phyloP scores from a whole-genome alignment of 1,140 invertebrate species.

The Drosophila simulans region DNA sequence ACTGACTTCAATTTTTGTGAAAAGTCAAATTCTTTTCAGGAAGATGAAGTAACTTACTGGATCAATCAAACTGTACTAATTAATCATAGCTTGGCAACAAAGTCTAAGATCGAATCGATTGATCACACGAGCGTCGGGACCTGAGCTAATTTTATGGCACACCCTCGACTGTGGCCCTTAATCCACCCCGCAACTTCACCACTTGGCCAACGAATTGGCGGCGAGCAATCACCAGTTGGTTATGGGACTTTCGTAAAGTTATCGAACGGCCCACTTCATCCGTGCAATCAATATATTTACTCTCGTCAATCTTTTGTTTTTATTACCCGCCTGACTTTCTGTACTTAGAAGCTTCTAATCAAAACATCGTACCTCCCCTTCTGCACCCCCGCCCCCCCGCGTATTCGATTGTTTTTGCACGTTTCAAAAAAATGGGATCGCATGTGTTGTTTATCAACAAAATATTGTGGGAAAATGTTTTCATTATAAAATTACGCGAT shows the following conservation, averaged over 20 bases:
- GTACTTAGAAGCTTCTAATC: conserved; percentile 65
- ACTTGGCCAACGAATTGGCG: background rate
- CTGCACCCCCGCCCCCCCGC: background rate
- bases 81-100: too few species aligned
- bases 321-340: conserved; percentile 38
- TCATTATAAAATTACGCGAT: background rate
- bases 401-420: background rate
- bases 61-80: too few species aligned
- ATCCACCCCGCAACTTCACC: background rate
- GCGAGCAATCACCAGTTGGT: background rate
- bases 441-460: background rate
- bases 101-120: conserved; percentile 11
- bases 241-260: conserved; percentile 43
- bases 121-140: conserved; percentile 20
- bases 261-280: conserved; percentile 67
- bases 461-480: background rate
- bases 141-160: conserved; percentile 37
- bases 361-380: conserved; percentile 33
- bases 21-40: background rate
- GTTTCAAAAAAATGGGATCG: background rate
- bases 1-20: background rate
- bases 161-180: conserved; percentile 1
- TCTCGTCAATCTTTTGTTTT: conserved; percentile 46
- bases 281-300: conserved; percentile 45
- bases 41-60: background rate